Conservation (phyloP, 2,113 vertebrate genomes). For the Australoheros scitulus region DNA sequence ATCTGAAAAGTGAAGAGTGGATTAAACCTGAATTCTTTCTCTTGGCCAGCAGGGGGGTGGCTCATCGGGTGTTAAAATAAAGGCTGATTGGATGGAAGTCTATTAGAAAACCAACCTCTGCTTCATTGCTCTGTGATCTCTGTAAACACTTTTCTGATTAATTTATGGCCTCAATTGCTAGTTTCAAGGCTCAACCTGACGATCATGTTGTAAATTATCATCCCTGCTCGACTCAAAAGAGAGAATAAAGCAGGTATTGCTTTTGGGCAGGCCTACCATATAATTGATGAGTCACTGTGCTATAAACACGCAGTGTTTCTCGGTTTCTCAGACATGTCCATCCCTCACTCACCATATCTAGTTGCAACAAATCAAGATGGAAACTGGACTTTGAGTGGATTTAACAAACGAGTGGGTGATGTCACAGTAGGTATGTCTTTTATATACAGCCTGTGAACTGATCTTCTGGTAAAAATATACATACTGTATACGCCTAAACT, state of each 20-base stretch:
- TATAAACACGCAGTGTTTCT: not conserved
- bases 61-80: not conserved
- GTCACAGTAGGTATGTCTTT: not conserved
- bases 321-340: not conserved
- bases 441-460: not conserved
- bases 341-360: not conserved
- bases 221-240: not conserved
- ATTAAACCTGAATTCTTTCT: not conserved
- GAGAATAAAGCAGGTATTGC: not conserved
- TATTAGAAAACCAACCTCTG: not conserved
- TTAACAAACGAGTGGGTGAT: not conserved
- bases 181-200: not conserved
- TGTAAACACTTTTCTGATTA: not conserved
- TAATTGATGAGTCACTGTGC: not conserved
- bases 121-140: not conserved
- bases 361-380: not conserved
- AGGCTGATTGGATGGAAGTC: not conserved
- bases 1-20: not conserved
- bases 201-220: not conserved
- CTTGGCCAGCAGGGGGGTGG: not conserved
- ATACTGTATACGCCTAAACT: conserved; percentile 7
- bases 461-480: conserved; percentile 1
- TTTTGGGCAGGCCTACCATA: not conserved
- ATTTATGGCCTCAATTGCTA: not conserved
- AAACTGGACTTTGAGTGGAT: not conserved